Conservation (phyloP, 2,797 vertebrate species). For the Micromesistius poutassou region DNA sequence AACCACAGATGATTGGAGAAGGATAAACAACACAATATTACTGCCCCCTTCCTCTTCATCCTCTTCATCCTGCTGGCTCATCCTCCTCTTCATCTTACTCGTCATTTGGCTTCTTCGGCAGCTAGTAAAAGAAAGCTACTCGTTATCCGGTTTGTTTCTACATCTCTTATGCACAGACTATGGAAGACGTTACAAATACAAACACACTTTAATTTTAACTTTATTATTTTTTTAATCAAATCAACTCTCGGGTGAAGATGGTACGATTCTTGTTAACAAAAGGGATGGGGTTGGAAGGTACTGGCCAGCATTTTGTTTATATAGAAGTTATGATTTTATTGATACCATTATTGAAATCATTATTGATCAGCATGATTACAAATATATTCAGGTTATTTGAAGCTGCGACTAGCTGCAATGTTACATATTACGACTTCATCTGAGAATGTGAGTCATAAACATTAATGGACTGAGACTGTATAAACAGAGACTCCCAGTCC, state of each 20-base stretch:
- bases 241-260: no score
- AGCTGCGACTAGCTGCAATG: no score
- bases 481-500: neutral
- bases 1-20: conserved; percentile 47
- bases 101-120: conserved; percentile 75
- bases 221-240: no score
- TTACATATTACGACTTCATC: no score
- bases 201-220: neutral
- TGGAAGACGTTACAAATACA: neutral
- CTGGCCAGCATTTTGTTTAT: no score
- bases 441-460: neutral
- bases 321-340: no score
- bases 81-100: conserved; percentile 67
- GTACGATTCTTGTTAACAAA: no score
- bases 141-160: neutral
- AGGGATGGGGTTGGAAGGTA: no score
- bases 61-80: neutral
- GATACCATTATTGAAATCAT: no score
- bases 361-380: no score
- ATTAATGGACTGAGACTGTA: neutral
- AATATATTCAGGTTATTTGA: no score
- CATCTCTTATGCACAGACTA: neutral
- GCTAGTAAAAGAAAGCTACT: neutral
- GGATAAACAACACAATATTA: neutral
- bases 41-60: conserved; percentile 26